Evolutionary conservation across 2,888 invertebrate genomes (phyloP).

Genomic region (Pristionchus fissidentatus): DNA sequence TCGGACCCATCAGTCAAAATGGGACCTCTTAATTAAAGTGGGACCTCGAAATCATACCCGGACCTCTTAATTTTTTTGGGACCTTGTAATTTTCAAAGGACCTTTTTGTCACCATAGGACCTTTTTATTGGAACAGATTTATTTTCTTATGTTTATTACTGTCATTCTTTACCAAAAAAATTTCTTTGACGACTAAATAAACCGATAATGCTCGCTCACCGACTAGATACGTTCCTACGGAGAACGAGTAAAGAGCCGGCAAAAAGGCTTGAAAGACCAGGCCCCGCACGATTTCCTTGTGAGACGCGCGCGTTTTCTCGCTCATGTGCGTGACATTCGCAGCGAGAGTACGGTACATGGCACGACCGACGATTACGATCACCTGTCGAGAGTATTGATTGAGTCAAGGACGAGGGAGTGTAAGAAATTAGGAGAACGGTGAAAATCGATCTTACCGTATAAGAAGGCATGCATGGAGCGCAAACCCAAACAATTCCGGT

Average conservation of each 20-base stretch:
- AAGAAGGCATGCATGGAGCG: neutral
- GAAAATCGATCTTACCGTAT: neutral
- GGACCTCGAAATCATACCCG: too few relatives aligned
- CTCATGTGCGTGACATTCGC: neutral
- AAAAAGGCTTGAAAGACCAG: neutral
- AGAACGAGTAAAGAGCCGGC: neutral
- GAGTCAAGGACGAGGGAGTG: too few relatives aligned
- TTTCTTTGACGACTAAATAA: neutral
- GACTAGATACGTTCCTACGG: neutral
- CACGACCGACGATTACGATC: conserved; percentile 15
- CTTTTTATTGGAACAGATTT: too few relatives aligned
- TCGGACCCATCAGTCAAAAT: too few relatives aligned
- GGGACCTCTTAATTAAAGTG: too few relatives aligned
- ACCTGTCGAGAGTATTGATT: neutral
- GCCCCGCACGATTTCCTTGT: conserved; percentile 11
- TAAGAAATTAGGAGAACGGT: neutral
- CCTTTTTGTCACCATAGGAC: too few relatives aligned
- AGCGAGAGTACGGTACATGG: neutral
- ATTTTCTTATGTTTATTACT: neutral
- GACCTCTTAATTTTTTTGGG: too few relatives aligned
- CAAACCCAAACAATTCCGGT: conserved; percentile 1
- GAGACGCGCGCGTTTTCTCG: neutral
- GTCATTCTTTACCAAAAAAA: neutral
- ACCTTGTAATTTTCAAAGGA: too few relatives aligned
- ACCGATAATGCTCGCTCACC: neutral